Evolutionary conservation across 2,888 invertebrate species (phyloP), one percentile per base, ranked within the genome.

Genomic region (Phengaris arion): DNA sequence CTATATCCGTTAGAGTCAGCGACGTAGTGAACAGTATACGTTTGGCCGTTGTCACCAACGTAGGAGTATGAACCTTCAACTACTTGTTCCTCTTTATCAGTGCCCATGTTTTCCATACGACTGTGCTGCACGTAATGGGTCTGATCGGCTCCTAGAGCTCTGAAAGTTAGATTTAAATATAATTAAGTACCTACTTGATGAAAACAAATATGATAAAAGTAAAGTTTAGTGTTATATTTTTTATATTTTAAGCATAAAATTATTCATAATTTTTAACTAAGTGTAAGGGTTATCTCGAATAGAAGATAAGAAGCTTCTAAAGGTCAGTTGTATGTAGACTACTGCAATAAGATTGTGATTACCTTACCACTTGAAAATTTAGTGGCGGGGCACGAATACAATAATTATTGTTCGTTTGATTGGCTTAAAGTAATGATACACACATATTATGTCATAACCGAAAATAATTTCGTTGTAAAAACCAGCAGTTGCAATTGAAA

Each of bases 1-100:
- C 96, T 95, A 89, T 96, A 97, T 76, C 97, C 97, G 83, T 96
- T 96, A 81, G 96, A 95, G 85, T 97, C 97, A 75, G 96, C 97
- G 76, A 96, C 94, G 84, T 96, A 97, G 81, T 94, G 93, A 6
- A 95, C 95, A 15, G 95, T 95, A 79, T 95, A 95, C 15, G 94
- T 94, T 81, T 94, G 93, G 68, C 95, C 95, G 83, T 95, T 94
- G 81, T 95, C 95, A 12, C 95, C 95, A 10, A 95, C 94, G 81
- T 95, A 95, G 6, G 95, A 95, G 82, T 95, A 95, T 45, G 95
- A 95, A 76, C 95, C 95, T 82, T 94, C 93, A 7, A 95, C 95
- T 6, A 94, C 94, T 85, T 95, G 94, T 79, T 95, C 94, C 77
- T 94, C 94, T 80, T 94, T 92, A 22, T 95, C 95, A 83, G 94